Evolutionary conservation across 1,140 invertebrate species (phyloP), one percentile per base, ranked within the genome.

Genomic region (Hestina assimilis): DNA sequence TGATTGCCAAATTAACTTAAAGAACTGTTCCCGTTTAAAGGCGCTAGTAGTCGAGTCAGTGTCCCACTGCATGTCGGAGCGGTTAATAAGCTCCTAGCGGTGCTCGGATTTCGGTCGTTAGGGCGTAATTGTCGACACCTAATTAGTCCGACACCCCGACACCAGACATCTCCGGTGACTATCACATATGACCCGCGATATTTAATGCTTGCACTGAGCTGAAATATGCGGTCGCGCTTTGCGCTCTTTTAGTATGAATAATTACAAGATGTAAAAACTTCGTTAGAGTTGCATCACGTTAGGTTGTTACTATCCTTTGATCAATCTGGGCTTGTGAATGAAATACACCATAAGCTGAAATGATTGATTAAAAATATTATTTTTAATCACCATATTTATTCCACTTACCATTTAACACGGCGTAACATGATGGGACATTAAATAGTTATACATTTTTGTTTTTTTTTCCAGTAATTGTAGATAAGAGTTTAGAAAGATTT

Each of bases 101-200:
- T 46, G 57, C 63, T 85, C 83, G 69, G 69, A 70, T 87, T 77
- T 82, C 83, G 78, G 75, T 83, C 79, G 81, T 87, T 84, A 87
- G 74, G 69, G 69, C 45, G 80, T 80, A 83, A 85, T 82, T 77
- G 82, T 75, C 79, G 82, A 70, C 82, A 82, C 71, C 78, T 85
- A 85, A 83, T 83, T 82, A 85, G 79, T 35, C 71, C 69, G 63
- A 57, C 66, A 66, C 67, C 54, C 54, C 64, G 71, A 66, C 61
- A 62, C 59, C 52, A 47, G 53, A 59, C 21, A 45, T 63, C 65
- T 72, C 70, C 63, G 66, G 66, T 79, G 69, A 66, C 69, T 69
- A 42, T 68, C 74, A 79, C 70, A 75, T 57, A 81, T 70, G 79
- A 79, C 70, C 73, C 66, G 67, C 70, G 69, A 81, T 80, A 73